These are phyloP conservation scores for Thamnophis elegans DNA, from an alignment of 2,797 vertebrate species.

Conservation along the genomic window DNA sequence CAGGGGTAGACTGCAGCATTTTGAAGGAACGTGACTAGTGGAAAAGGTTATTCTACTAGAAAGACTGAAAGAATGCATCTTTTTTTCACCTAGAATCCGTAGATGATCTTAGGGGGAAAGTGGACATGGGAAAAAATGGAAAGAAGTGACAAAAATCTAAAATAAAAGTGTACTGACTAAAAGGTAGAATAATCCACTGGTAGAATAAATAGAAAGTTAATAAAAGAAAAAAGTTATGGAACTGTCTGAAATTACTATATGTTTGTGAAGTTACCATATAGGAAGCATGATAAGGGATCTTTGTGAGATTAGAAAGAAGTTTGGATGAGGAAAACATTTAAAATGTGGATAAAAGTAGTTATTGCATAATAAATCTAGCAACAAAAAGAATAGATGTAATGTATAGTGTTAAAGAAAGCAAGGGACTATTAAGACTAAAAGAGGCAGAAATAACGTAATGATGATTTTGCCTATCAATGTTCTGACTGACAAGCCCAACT, in stretches of 20 bases:
- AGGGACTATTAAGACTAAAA: not conserved
- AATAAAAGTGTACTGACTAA: not conserved
- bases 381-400: not conserved
- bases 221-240: not conserved
- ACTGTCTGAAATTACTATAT: not conserved
- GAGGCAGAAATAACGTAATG: not conserved
- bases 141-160: not conserved
- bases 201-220: not conserved
- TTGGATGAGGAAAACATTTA: not conserved
- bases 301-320: not conserved
- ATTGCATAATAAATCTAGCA: not conserved
- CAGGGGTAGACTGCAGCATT: not conserved
- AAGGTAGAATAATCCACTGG: not conserved
- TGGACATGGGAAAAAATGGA: not conserved
- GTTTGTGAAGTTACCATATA: not conserved
- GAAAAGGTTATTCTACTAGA: not conserved
- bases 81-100: not conserved
- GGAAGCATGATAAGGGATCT: not conserved
- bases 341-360: not conserved
- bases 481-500: no score
- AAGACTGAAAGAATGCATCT: not conserved
- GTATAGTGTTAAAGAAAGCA: not conserved
- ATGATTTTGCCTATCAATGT: not conserved
- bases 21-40: not conserved
- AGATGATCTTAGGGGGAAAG: not conserved